Evolutionary conservation across 2,888 invertebrate genomes (phyloP).

Genomic region (Encarsia formosa): DNA sequence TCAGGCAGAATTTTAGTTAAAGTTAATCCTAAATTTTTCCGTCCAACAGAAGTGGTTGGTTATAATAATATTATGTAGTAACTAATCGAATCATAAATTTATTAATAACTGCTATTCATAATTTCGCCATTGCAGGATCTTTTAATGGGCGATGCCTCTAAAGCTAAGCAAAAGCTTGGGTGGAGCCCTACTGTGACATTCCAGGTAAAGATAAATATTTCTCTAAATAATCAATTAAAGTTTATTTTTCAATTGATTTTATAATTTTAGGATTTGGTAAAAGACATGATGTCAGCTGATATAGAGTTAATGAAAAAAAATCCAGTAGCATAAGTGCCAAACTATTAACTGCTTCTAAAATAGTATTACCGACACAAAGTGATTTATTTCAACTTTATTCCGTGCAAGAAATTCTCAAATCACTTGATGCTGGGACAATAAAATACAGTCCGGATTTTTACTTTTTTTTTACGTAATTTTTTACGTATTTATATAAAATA

Average conservation of each 20-base stretch:
- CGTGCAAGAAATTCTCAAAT: too few relatives aligned
- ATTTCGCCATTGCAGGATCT: conserved; percentile 61
- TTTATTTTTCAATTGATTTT: conserved; percentile 2
- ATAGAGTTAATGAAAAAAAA: conserved; percentile 85
- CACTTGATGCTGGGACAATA: too few relatives aligned
- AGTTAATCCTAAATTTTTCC: conserved; percentile 90
- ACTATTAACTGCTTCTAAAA: too few relatives aligned
- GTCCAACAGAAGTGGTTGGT: conserved; percentile 95
- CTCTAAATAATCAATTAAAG: neutral
- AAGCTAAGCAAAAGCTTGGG: conserved; percentile 80
- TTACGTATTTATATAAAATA: too few relatives aligned
- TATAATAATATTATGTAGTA: conserved; percentile 9
- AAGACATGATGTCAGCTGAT: conserved; percentile 93
- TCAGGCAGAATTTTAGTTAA: conserved; percentile 74
- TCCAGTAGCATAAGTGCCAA: conserved; percentile 84
- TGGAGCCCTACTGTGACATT: conserved; percentile 86
- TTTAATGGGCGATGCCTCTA: conserved; percentile 87
- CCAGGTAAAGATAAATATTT: conserved; percentile 47
- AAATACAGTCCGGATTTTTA: too few relatives aligned
- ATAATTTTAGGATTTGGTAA: conserved; percentile 66
- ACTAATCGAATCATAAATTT: conserved; percentile 5
- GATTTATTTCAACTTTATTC: too few relatives aligned
- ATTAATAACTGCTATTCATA: conserved; percentile 7
- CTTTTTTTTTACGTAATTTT: too few relatives aligned
- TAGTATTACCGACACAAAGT: too few relatives aligned